Conservation (phyloP, 2,113 vertebrate genomes). For the Sinocyclocheilus grahami region DNA sequence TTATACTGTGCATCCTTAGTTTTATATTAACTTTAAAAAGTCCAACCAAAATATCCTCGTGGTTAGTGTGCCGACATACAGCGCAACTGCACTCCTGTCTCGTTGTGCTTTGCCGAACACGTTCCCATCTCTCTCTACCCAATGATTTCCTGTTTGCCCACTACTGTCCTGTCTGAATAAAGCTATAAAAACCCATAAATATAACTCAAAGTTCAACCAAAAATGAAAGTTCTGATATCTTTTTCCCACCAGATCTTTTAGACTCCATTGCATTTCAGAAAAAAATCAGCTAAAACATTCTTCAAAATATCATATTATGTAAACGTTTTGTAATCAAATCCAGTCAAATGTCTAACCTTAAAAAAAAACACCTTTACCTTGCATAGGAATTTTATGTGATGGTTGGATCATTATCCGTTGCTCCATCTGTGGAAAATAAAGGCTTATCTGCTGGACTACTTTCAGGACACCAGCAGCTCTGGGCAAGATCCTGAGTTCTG, state of each 20-base stretch:
- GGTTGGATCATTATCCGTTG: not conserved
- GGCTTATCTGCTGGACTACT: not conserved
- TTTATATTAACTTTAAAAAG: not conserved
- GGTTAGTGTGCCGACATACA: too few species aligned
- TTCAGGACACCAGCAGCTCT: constrained; percentile 11
- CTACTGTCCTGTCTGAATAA: too few species aligned
- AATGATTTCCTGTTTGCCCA: too few species aligned
- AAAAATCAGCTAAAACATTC: not conserved
- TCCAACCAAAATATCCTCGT: too few species aligned
- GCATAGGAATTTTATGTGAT: not conserved
- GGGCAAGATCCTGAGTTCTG: constrained; percentile 20
- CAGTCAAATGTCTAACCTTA: not conserved
- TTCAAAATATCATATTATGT: not conserved
- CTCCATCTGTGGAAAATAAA: constrained; percentile 1
- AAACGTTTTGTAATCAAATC: not conserved
- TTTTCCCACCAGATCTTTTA: not conserved
- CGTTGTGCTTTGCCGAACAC: too few species aligned
- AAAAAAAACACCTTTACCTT: not conserved
- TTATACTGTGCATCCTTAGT: not conserved
- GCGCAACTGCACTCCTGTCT: too few species aligned
- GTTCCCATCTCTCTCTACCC: too few species aligned
- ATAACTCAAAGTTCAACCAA: not conserved
- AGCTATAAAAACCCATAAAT: not conserved
- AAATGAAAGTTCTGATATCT: not conserved
- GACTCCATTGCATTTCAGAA: not conserved